phyloP scores from a whole-genome alignment of 1,140 invertebrate species.

The Heliconius eleuchia region DNA sequence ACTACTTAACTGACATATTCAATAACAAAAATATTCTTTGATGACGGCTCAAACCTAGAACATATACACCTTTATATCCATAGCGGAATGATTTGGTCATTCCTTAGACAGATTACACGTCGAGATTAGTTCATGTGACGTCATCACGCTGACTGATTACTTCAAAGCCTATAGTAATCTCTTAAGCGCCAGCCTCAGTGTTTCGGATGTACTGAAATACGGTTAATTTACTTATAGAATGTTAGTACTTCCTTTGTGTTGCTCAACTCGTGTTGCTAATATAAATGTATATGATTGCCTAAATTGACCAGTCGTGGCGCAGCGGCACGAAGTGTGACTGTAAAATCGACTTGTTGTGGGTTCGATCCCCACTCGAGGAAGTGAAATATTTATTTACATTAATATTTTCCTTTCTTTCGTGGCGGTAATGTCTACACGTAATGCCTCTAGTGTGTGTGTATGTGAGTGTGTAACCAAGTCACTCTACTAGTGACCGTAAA shows the following conservation, averaged over 20 bases:
- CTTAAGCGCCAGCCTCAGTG: slow-evolving; percentile 35
- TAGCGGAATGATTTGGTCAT: slow-evolving; percentile 17
- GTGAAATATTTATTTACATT: too few species aligned
- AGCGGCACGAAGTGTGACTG: background rate
- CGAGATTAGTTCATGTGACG: slow-evolving; percentile 36
- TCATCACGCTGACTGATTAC: slow-evolving; percentile 36
- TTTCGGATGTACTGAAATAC: background rate
- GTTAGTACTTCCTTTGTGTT: background rate
- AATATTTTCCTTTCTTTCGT: too few species aligned
- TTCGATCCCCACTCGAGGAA: background rate
- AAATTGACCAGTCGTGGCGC: too few species aligned
- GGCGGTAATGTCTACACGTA: too few species aligned
- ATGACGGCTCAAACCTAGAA: background rate
- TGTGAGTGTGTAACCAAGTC: too few species aligned
- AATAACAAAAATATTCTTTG: background rate
- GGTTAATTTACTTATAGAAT: slow-evolving; percentile 4
- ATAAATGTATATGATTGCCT: too few species aligned
- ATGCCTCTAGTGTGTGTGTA: too few species aligned
- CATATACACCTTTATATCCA: background rate
- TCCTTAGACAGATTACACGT: slow-evolving; percentile 33
- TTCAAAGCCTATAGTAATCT: slow-evolving; percentile 33
- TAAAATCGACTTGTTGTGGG: background rate
- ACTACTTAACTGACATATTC: background rate
- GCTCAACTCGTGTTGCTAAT: too few species aligned
- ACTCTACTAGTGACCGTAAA: too few species aligned